phyloP scores from a whole-genome alignment of 2,113 vertebrate genomes.

The Ondatra zibethicus region DNA sequence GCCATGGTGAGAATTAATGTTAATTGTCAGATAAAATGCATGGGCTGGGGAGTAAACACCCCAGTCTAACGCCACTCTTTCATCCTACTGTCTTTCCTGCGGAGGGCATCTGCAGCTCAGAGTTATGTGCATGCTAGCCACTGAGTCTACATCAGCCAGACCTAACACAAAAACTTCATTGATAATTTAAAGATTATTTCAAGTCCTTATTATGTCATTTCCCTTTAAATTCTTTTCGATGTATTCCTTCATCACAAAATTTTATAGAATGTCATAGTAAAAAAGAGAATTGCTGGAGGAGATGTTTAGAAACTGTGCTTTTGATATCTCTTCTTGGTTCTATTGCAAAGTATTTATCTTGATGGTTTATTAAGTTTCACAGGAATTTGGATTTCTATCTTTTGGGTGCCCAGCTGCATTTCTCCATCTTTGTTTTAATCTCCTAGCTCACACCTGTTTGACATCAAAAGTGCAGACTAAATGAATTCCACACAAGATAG shows the following conservation, averaged over 20 bases:
- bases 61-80: not conserved
- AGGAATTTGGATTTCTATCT: conserved; percentile 27
- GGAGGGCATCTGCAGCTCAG: not conserved
- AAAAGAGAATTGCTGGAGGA: not conserved
- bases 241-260: conserved; percentile 16
- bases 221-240: not conserved
- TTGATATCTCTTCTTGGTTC: conserved; percentile 28
- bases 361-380: not conserved
- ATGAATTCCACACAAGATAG: conserved; percentile 27
- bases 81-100: not conserved
- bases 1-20: not conserved
- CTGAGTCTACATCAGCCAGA: not conserved
- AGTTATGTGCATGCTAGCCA: not conserved
- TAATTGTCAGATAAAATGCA: not conserved
- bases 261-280: not conserved
- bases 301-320: not conserved
- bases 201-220: not conserved
- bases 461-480: conserved; percentile 40
- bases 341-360: conserved; percentile 29
- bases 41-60: not conserved
- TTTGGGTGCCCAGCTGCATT: not conserved
- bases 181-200: conserved; percentile 1
- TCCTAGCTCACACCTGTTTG: conserved; percentile 14
- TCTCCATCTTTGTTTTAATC: not conserved
- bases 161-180: conserved; percentile 27